A percentile compares a stretch with the other conserved stretches of the same genome.
These are phyloP conservation scores for Heliconius sara DNA, from an alignment of 2,888 invertebrate genomes.

Conservation along the genomic window DNA sequence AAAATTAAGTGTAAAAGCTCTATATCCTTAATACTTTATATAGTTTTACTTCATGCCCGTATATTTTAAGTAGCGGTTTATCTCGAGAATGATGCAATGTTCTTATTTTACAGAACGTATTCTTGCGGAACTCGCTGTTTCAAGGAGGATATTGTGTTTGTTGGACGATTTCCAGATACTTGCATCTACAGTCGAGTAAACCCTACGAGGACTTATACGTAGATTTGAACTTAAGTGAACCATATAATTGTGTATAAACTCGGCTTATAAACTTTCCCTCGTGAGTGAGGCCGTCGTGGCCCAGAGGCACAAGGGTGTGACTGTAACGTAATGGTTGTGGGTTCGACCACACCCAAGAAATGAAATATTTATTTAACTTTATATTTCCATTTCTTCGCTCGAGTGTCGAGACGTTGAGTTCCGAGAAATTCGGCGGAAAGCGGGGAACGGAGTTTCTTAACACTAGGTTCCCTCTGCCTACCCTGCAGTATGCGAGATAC, in stretches of 20 bases:
- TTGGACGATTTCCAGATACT: slow-evolving; percentile 38
- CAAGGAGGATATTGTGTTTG: slow-evolving; percentile 36
- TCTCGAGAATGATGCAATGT: slow-evolving; percentile 4
- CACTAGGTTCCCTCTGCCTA: no score
- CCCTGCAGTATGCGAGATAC: no score
- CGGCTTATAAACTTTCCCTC: not conserved
- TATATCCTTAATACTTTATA: not conserved
- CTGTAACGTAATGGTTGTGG: no score
- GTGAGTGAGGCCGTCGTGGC: no score
- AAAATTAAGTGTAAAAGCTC: no score
- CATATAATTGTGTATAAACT: slow-evolving; percentile 4
- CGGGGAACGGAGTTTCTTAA: no score
- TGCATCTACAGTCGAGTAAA: slow-evolving; percentile 30
- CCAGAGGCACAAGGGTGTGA: no score
- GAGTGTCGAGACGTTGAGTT: no score
- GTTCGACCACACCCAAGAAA: no score
- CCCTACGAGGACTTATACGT: slow-evolving; percentile 22
- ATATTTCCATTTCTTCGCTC: no score
- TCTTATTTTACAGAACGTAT: slow-evolving; percentile 20
- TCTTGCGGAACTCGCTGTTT: slow-evolving; percentile 32
- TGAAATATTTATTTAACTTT: no score
- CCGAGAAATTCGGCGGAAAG: no score
- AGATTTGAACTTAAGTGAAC: slow-evolving; percentile 19
- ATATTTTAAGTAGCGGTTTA: slow-evolving; percentile 14
- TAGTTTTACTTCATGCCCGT: not conserved